Conservation (phyloP, 2,888 invertebrate genomes). For the Hyposoter didymator region DNA sequence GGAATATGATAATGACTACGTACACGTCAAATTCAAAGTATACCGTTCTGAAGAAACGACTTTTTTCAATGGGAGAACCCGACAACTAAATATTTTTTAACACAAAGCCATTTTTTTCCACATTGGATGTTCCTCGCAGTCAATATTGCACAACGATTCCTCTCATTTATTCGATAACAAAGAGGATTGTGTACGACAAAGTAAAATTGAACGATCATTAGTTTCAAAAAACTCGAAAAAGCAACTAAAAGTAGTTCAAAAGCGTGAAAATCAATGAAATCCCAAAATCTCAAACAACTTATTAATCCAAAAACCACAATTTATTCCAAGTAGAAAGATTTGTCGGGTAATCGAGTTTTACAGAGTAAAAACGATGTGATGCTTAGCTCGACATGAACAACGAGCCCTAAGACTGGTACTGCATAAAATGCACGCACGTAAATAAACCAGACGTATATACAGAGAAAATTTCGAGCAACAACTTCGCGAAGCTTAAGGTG, state of each 20-base stretch:
- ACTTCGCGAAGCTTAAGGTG: conserved; percentile 13
- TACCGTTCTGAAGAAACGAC: neutral
- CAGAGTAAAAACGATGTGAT: neutral
- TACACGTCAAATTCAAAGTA: neutral
- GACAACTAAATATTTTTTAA: neutral
- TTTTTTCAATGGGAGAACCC: neutral
- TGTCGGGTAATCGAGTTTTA: neutral
- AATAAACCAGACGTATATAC: conserved; percentile 13
- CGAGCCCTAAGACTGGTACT: neutral
- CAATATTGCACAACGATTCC: too few relatives aligned
- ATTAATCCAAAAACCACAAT: neutral
- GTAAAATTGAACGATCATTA: too few relatives aligned
- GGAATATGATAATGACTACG: neutral
- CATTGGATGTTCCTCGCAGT: too few relatives aligned
- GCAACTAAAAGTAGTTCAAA: too few relatives aligned
- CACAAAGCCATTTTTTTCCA: neutral
- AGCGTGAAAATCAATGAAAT: too few relatives aligned
- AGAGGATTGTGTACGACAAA: too few relatives aligned
- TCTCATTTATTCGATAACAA: too few relatives aligned
- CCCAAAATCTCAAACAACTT: too few relatives aligned
- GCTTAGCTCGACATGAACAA: neutral
- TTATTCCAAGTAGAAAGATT: neutral
- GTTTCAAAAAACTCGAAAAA: too few relatives aligned
- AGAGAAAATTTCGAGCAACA: conserved; percentile 17
- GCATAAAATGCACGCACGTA: neutral